These are phyloP conservation scores for Distichodus sexfasciatus DNA, from an alignment of 2,797 vertebrate genomes.

Conservation along the genomic window DNA sequence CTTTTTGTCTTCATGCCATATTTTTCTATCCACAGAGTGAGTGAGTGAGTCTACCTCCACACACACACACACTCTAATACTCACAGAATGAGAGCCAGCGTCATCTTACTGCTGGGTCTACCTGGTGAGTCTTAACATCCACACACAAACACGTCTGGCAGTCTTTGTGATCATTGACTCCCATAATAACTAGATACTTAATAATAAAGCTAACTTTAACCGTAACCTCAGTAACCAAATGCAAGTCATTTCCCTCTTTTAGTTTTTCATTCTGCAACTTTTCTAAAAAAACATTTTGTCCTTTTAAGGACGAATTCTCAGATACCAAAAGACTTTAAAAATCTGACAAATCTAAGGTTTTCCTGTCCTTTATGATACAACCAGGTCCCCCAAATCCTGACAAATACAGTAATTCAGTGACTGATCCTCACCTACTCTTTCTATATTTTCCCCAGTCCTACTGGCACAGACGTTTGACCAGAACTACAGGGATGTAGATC, in stretches of 20 bases:
- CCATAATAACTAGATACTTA: too few species aligned
- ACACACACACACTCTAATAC: constrained; percentile 48
- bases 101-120: constrained; percentile 59
- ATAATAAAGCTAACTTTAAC: too few species aligned
- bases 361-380: too few species aligned
- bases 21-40: constrained; percentile 62
- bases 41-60: constrained; percentile 49
- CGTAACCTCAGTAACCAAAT: too few species aligned
- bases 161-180: too few species aligned
- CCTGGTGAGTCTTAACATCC: constrained; percentile 58
- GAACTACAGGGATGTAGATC: constrained; percentile 54
- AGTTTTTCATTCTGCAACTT: too few species aligned
- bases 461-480: constrained; percentile 60
- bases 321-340: too few species aligned
- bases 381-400: constrained; percentile 17
- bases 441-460: constrained; percentile 62
- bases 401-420: constrained; percentile 7
- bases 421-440: neutral
- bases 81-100: constrained; percentile 54
- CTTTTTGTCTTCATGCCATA: constrained; percentile 17
- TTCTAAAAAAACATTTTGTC: too few species aligned
- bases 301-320: too few species aligned
- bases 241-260: too few species aligned
- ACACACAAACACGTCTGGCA: neutral
- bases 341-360: too few species aligned